A percentile compares a stretch with the other conserved stretches of the same genome.
phyloP scores from a whole-genome alignment of 2,113 vertebrate species.

The Ellobius talpinus region DNA sequence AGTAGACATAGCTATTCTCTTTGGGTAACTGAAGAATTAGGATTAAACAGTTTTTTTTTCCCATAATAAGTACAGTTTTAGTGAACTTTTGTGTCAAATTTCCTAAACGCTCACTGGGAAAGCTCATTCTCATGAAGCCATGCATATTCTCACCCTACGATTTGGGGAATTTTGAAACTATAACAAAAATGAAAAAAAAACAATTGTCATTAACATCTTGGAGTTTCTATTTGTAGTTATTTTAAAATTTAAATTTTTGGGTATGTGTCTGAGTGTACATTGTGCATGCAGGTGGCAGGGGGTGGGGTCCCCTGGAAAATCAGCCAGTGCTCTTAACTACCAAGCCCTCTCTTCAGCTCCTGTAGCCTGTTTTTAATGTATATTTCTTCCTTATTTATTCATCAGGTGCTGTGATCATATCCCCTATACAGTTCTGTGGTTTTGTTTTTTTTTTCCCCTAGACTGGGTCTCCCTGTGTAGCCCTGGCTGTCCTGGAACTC shows the following conservation, averaged over 20 bases:
- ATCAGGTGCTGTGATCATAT: neutral
- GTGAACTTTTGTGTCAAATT: neutral
- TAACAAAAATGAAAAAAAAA: neutral
- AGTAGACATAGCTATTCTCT: neutral
- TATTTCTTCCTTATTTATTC: slow-evolving; percentile 26
- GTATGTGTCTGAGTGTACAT: neutral
- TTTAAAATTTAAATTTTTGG: neutral
- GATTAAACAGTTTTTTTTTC: neutral
- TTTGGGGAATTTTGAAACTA: neutral
- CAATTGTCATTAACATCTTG: neutral
- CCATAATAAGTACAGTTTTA: neutral
- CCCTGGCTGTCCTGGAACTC: neutral
- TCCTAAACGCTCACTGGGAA: neutral
- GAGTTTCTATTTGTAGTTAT: neutral
- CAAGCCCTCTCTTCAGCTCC: no score
- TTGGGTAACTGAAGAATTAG: neutral
- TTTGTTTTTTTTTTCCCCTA: neutral
- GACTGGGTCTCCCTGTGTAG: neutral
- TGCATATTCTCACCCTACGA: neutral
- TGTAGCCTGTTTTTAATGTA: neutral
- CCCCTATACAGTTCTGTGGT: neutral
- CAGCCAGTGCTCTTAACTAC: neutral
- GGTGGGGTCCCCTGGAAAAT: neutral
- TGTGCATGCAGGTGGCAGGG: neutral
- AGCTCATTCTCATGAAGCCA: neutral